Evolutionary conservation across 1,140 invertebrate genomes (phyloP), one percentile per base, ranked within the genome.

Genomic region (Sminthurides bifidus): DNA sequence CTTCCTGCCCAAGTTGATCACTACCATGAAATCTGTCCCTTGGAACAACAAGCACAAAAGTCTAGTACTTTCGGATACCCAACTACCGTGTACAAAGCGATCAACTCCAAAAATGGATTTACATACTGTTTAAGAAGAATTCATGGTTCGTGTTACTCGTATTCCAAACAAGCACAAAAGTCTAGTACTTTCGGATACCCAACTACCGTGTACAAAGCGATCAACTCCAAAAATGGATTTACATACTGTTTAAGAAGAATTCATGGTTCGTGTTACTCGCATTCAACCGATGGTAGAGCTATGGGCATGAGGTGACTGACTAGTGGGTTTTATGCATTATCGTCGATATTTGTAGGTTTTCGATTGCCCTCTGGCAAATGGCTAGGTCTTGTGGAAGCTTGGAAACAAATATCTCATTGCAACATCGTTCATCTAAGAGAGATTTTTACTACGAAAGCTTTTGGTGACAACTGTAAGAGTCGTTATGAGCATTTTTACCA

Each of bases 371-470:
- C 85, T 65, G 83, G 83, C 27, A 91, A 92, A 69, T 87, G 83
- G 69, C 84, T 89, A 73, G 75, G 83, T 8, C 69, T 87, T 48
- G 84, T 92, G 33, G 91, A 95, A 60, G 79, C 85, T 74, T 97
- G 93, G 92, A 92, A 92, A 69, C 85, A 89, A 71, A 73, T 96
- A 21, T 81, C 83, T 63, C 92, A 95, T 74, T 85, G 91, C 61
- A 95, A 95, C 77, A 79, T 96, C 58, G 87, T 95, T 38, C 81
- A 87, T 61, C 75, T 96, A 35, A 79, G 86, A 69, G 90, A 95
- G 72, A 86, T 91, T 52, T 96, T 97, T 72, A 90, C 89, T 12
- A 95, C 92, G 31, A 93, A 93, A 74, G 84, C 84, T 33, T 96
- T 96, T 74, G 85, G 87, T 66, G 93, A 96, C 77, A 85, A 88